Percentiles rank a stretch among this genome's conserved stretches.
Evolutionary conservation across 2,797 vertebrate genomes (phyloP).

Genomic region (Epinephelus coioides): DNA sequence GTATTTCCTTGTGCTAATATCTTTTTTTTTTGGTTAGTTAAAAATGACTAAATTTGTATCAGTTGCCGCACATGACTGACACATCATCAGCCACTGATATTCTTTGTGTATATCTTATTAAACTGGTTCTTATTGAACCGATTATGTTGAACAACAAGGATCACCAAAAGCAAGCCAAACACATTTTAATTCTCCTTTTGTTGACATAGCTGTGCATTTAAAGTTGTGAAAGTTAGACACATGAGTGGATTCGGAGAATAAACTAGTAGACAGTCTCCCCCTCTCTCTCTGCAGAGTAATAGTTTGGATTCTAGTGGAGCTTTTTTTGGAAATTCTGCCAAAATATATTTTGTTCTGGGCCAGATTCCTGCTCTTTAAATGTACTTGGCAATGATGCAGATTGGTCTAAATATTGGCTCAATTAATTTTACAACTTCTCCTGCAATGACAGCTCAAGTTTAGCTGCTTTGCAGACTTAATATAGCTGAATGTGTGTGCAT

Average conservation of each 20-base stretch:
- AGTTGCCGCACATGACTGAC: too few relatives aligned
- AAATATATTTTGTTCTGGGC: constrained; percentile 16
- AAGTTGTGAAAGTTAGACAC: constrained; percentile 5
- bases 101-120: too few relatives aligned
- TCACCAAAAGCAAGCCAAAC: background rate
- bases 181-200: too few relatives aligned
- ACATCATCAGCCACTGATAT: too few relatives aligned
- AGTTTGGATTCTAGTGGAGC: constrained; percentile 14
- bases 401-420: constrained; percentile 47
- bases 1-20: too few relatives aligned
- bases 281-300: constrained; percentile 14
- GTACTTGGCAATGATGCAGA: constrained; percentile 38
- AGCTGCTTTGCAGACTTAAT: constrained; percentile 12
- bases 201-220: background rate
- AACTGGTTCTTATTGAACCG: too few relatives aligned
- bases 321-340: constrained; percentile 2
- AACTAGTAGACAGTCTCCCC: constrained; percentile 9
- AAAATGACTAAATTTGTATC: too few relatives aligned
- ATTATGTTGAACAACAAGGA: too few relatives aligned
- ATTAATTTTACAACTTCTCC: constrained; percentile 46
- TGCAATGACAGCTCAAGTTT: constrained; percentile 25
- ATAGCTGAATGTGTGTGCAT: background rate
- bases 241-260: background rate
- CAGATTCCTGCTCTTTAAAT: constrained; percentile 48
- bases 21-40: too few relatives aligned